Percentiles rank a stretch among this genome's conserved stretches.
phyloP scores from a whole-genome alignment of 2,888 invertebrate species.

The Molanna angustata region DNA sequence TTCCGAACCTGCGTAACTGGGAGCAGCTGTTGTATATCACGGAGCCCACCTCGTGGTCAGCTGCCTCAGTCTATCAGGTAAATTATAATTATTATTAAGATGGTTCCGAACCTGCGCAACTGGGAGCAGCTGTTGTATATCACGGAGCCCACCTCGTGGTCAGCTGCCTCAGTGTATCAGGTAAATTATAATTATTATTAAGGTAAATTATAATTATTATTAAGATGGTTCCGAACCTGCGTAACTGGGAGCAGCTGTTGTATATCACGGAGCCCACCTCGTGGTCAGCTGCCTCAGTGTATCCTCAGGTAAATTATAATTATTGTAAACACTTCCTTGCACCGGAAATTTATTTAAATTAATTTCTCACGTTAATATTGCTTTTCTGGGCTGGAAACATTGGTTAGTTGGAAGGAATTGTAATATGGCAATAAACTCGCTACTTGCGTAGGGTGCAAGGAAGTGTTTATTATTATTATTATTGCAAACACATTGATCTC shows the following conservation, averaged over 20 bases:
- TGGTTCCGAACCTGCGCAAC: constrained; percentile 86
- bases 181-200: constrained; percentile 83
- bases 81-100: no score
- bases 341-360: no score
- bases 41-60: constrained; percentile 94
- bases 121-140: constrained; percentile 92
- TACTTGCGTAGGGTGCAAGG: no score
- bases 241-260: constrained; percentile 92
- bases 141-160: constrained; percentile 93
- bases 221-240: constrained; percentile 92
- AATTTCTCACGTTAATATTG: no score
- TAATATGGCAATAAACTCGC: no score
- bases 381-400: no score
- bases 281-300: constrained; percentile 98
- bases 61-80: constrained; percentile 93
- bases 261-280: constrained; percentile 86
- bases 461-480: no score
- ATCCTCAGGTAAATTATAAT: constrained; percentile 72
- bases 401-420: no score
- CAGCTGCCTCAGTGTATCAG: constrained; percentile 96
- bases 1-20: constrained; percentile 92
- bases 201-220: constrained; percentile 97
- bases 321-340: no score
- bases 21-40: constrained; percentile 85
- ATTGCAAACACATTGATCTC: no score